Evolutionary conservation across 1,140 invertebrate genomes (phyloP), one percentile per base, ranked within the genome.

Genomic region (Macrotrachela quadricornifera): DNA sequence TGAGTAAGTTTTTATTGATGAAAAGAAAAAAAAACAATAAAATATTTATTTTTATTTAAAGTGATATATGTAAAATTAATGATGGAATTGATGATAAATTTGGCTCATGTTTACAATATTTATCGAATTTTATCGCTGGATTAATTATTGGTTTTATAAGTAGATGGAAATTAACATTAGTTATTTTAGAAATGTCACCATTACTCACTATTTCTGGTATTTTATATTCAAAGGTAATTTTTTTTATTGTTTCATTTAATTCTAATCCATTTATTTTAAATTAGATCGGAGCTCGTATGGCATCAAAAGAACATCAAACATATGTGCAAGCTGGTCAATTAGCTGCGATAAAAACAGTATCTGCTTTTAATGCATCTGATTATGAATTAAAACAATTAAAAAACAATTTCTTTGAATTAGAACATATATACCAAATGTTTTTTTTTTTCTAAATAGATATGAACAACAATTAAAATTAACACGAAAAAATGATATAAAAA

Each of bases 31-130:
- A n/a, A n/a, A n/a, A n/a, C n/a, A n/a, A n/a, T n/a, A n/a, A n/a
- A n/a, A n/a, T n/a, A n/a, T n/a, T n/a, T n/a, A n/a, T n/a, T n/a
- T n/a, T n/a, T n/a, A n/a, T n/a, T n/a, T n/a, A n/a, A n/a, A n/a
- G n/a, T 64, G 85, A 91, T 69, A 73, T 91, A 15, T 76, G 81
- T 17, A 82, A 85, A 67, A 74, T 90, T 58, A 80, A 86, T 64
- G 83, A 87, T 63, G 86, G 85, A 10, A 78, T 90, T 41, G 84
- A 83, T 0, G 83, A 86, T 64, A 91, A 91, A 66, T 71, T 86
- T 16, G 79, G 78, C 6, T 79, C 80, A 49, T 80, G 86, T 59
- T 63, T 83, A n/a, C 68, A 70, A 54, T 66, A 62, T 61, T 46
- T 62, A 0, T 54, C 62, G 16, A 59, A 59, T 4, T 66, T 62